Conservation (phyloP, 2,797 vertebrate species). For the Eulemur mongoz region DNA sequence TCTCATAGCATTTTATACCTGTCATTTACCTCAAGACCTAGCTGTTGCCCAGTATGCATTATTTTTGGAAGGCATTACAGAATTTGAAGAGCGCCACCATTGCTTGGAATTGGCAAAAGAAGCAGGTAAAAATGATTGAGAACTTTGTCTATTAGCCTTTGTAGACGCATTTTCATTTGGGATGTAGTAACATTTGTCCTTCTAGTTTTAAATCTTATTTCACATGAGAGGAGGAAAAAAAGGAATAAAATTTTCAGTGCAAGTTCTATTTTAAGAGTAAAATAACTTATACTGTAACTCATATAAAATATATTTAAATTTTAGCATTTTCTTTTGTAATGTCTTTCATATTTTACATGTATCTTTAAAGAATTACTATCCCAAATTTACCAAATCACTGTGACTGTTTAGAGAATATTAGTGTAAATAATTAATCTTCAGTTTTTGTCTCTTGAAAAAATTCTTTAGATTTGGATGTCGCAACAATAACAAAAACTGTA, state of each 20-base stretch:
- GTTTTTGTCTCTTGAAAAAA: constrained; percentile 54
- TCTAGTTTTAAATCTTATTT: constrained; percentile 35
- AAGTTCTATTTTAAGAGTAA: constrained; percentile 39
- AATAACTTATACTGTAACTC: background rate
- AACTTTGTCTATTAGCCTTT: background rate
- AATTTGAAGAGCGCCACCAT: constrained; percentile 91
- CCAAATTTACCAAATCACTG: constrained; percentile 28
- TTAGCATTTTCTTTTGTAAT: background rate
- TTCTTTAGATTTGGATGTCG: constrained; percentile 92
- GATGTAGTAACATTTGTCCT: background rate
- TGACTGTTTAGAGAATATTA: constrained; percentile 13
- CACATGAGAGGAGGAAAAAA: background rate
- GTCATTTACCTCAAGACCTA: constrained; percentile 91
- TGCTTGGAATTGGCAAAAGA: constrained; percentile 94
- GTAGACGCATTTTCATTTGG: background rate
- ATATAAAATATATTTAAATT: background rate
- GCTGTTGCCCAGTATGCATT: constrained; percentile 92
- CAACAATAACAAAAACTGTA: constrained; percentile 94
- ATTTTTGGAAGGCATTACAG: constrained; percentile 93
- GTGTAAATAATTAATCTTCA: background rate
- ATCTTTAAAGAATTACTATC: constrained; percentile 32
- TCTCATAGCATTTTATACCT: constrained; percentile 95
- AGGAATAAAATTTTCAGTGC: background rate
- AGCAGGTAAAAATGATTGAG: constrained; percentile 87
- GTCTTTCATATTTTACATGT: background rate